Evolutionary conservation across 1,140 invertebrate species (phyloP).

Genomic region (Microvelia longipes): DNA sequence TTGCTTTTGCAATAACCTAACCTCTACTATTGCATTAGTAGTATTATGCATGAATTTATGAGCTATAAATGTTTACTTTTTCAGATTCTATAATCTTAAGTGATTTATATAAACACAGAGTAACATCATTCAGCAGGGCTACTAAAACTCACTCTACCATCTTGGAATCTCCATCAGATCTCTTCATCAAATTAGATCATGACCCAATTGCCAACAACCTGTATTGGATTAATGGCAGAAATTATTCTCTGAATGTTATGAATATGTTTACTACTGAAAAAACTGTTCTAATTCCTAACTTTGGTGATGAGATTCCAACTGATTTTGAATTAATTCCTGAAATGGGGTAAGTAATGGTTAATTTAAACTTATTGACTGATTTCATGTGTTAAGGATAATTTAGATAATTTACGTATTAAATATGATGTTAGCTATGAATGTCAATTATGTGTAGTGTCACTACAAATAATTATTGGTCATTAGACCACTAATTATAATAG

Average conservation of each 20-base stretch:
- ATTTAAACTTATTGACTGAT: no score
- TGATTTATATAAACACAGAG: background rate
- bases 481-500: no score
- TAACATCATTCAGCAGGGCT: slow-evolving; percentile 16
- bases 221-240: slow-evolving; percentile 43
- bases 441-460: no score
- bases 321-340: slow-evolving; percentile 44
- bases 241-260: slow-evolving; percentile 40
- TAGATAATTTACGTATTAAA: no score
- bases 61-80: no score
- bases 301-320: slow-evolving; percentile 37
- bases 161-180: slow-evolving; percentile 34
- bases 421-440: no score
- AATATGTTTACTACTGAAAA: slow-evolving; percentile 36
- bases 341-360: slow-evolving; percentile 39
- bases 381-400: no score
- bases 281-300: slow-evolving; percentile 37
- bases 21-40: no score
- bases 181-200: slow-evolving; percentile 38
- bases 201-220: slow-evolving; percentile 49
- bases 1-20: no score
- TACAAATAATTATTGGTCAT: no score
- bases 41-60: no score
- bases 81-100: background rate
- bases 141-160: slow-evolving; percentile 24